A percentile compares a stretch with the other conserved stretches of the same genome.
These are phyloP conservation scores for Harmothoe impar DNA, from an alignment of 2,888 invertebrate species.

Conservation along the genomic window DNA sequence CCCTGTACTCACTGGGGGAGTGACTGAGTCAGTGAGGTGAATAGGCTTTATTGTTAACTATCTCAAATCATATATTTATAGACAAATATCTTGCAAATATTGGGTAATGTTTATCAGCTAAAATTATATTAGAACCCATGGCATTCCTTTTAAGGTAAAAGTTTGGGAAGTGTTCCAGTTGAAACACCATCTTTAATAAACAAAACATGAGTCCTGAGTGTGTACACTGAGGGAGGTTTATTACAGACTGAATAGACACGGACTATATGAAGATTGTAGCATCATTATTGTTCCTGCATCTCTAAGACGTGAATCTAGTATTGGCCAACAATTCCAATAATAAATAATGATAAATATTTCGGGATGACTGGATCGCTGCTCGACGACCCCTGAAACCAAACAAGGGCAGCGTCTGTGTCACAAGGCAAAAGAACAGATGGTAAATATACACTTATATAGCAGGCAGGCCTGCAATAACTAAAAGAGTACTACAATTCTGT, in stretches of 20 bases:
- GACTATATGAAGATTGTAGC: slow-evolving; percentile 6
- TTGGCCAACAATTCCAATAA: slow-evolving; percentile 35
- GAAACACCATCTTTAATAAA: too few relatives aligned
- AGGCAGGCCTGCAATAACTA: not conserved
- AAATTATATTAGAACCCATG: too few relatives aligned
- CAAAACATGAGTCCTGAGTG: not conserved
- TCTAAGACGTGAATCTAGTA: not conserved
- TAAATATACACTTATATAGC: not conserved
- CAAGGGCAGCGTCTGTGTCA: not conserved
- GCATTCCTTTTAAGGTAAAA: too few relatives aligned
- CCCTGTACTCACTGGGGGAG: too few relatives aligned
- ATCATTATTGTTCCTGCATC: not conserved
- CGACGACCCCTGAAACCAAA: not conserved
- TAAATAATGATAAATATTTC: slow-evolving; percentile 47
- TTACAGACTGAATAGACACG: slow-evolving; percentile 31
- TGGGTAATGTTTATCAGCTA: too few relatives aligned
- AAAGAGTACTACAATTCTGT: not conserved
- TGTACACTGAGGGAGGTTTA: slow-evolving; percentile 38
- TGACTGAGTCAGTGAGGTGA: too few relatives aligned
- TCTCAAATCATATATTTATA: too few relatives aligned
- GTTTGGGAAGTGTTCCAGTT: too few relatives aligned
- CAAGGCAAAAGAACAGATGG: not conserved
- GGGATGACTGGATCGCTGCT: not conserved
- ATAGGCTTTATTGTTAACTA: too few relatives aligned
- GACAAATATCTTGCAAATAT: too few relatives aligned